Base-by-base conservation (phyloP, 1,140 invertebrate species). In the Nixonia krombeini region DNA sequence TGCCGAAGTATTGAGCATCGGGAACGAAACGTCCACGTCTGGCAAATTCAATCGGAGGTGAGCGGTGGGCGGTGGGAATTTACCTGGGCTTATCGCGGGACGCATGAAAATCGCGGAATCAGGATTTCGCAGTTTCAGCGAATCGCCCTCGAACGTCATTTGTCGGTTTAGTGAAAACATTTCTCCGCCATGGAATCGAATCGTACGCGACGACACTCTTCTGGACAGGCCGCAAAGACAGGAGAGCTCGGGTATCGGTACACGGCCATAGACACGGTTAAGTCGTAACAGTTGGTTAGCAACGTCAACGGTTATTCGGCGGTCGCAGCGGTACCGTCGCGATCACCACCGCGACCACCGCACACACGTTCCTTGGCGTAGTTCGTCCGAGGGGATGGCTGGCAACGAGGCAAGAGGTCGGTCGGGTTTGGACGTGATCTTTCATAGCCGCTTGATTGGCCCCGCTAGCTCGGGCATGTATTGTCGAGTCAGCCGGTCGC, bases 381-480 rank as follows among this genome's bases (percentile, higher is more conserved):
- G n/a, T 46, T 8, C 25, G n/a, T 25, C 15, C 16, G 33, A 46
- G 47, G 69, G 17, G 62, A 66, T 68, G 67, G 66, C 58, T 40
- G 62, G 46, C 35, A 61, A 52, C 66, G 64, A 73, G 55, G 69
- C 67, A 58, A 61, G 66, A 66, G 66, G 73, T 64, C 64, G 67
- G 52, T 66, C 17, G 71, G 73, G 58, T 64, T n/a, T 76, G 80
- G 69, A 84, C 81, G 82, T 84, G 82, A 83, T 83, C 81, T 83
- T 83, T 83, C 81, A 83, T 80, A 76, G 80, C 69, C 72, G 80
- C 78, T 83, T 84, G 81, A 83, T 84, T 84, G 82, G 73, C 72
- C 67, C 58, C 37, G 40, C 25, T 41, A 6, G 56, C 40, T 47
- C 31, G 73, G 13, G 21, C 61, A 80, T 71, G 51, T 81, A 78